These are phyloP conservation scores for Euplexia lucipara DNA, from an alignment of 2,888 invertebrate genomes.

Conservation along the genomic window DNA sequence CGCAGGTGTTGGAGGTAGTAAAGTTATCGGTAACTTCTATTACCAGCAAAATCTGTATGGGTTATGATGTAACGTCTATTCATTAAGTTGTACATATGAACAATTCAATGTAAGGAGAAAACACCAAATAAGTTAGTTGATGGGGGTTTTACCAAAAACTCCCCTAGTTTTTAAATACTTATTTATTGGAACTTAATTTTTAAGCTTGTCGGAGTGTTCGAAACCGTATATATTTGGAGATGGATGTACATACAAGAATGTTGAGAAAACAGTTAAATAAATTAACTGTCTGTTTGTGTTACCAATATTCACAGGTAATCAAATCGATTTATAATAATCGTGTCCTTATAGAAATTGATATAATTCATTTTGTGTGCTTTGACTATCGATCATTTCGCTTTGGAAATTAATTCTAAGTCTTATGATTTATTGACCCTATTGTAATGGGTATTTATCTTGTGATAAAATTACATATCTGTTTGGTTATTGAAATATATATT, in stretches of 20 bases:
- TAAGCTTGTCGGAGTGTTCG: slow-evolving; percentile 57
- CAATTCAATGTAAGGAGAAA: slow-evolving; percentile 12
- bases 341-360: slow-evolving; percentile 4
- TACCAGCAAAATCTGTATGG: slow-evolving; percentile 44
- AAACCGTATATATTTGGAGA: slow-evolving; percentile 33
- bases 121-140: slow-evolving; percentile 37
- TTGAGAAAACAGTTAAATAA: slow-evolving; percentile 18
- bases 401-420: slow-evolving; percentile 3
- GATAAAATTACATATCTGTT: slow-evolving; percentile 70
- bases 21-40: slow-evolving; percentile 23
- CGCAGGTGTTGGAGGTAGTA: slow-evolving; percentile 17
- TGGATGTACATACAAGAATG: slow-evolving; percentile 44
- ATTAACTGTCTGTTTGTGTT: slow-evolving; percentile 29
- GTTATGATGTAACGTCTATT: slow-evolving; percentile 18
- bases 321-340: slow-evolving; percentile 11
- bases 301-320: slow-evolving; percentile 14
- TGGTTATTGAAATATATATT: slow-evolving; percentile 52
- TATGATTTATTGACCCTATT: slow-evolving; percentile 36
- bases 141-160: slow-evolving; percentile 17
- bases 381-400: slow-evolving; percentile 7
- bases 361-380: slow-evolving; percentile 7
- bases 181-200: slow-evolving; percentile 46
- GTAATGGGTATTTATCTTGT: slow-evolving; percentile 55
- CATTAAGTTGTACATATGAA: slow-evolving; percentile 42
- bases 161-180: slow-evolving; percentile 35